Base-by-base conservation (phyloP, 2,113 vertebrate species). In the Spizaetus ornatus region DNA sequence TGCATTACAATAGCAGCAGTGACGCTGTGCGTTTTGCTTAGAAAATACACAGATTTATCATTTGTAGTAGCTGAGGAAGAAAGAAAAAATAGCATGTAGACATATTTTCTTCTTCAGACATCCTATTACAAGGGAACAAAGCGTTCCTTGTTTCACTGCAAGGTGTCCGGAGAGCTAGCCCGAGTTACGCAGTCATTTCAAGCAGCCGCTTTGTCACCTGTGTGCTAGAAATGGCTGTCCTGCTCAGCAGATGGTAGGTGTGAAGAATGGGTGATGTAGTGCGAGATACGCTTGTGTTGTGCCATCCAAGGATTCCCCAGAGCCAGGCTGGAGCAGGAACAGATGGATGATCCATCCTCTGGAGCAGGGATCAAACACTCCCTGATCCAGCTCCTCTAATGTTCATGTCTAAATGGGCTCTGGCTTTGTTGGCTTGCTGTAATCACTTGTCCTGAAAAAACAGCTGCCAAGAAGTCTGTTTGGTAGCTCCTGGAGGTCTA, bases 271-370 rank as follows among this genome's bases (percentile, higher is more conserved):
- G 22, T 6, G 11, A 13, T 4, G 27, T 11, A 15, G 31, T 2
- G 10, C 0, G 13, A 48, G 36, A 11, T 19, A 2, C 7, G 1
- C 32, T 65, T 25, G 20, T 3, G 48, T 40, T 8, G 27, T 13
- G 25, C 40, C 67, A 18, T 61, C 38, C 5, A 0, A 18, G 29
- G 34, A 17, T 25, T 40, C 59, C 38, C 34, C 10, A 5, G 58
- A 48, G 81, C 53, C 22, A 15, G 42, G 42, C n/a, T 26, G 40
- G 47, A 65, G 72, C 8, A 17, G 43, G 66, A 25, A 16, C 73
- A 42, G 43, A 22, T 19, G 48, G 40, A 19, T 40, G 23, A 27
- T 67, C 53, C 32, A 9, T 34, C 27, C 22, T 43, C 8, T 16
- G 38, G 31, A 77, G 47, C 13, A 17, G 20, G 36, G 38, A 9